A percentile compares a stretch with the other conserved stretches of the same genome.
These are phyloP conservation scores for Zaprionus africanus DNA, from an alignment of 1,140 invertebrate genomes.

Conservation along the genomic window DNA sequence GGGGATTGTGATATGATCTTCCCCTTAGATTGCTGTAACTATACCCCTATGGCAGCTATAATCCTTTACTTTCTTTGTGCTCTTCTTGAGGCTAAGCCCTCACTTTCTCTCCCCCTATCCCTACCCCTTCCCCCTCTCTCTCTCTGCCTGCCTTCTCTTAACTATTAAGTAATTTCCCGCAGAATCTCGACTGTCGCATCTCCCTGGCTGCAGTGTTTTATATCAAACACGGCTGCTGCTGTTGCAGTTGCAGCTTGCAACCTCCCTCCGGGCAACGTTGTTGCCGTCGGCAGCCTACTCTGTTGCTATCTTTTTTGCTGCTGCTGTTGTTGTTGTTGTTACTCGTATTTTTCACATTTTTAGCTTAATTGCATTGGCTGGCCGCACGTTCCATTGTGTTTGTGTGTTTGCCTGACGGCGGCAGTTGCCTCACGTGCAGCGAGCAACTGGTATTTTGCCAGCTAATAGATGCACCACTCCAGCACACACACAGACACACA, in stretches of 20 bases:
- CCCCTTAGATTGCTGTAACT: neutral
- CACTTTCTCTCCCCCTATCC: neutral
- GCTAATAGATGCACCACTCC: conserved; percentile 64
- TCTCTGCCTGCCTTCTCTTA: neutral
- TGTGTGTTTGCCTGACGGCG: conserved; percentile 60
- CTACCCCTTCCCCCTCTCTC: neutral
- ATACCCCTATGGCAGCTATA: neutral
- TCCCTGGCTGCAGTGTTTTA: neutral
- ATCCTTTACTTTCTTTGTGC: neutral
- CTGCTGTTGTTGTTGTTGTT: conserved; percentile 11
- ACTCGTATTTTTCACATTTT: conserved; percentile 76
- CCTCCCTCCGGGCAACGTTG: neutral
- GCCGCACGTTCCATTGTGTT: conserved; percentile 65
- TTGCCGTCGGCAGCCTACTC: conserved; percentile 8
- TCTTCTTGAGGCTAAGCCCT: no score
- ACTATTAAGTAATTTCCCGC: conserved; percentile 6
- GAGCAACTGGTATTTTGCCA: conserved; percentile 73
- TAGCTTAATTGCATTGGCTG: conserved; percentile 79
- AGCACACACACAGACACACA: conserved; percentile 36
- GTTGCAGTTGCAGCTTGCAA: conserved; percentile 18
- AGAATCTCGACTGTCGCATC: neutral
- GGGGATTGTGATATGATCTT: neutral
- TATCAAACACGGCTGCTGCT: conserved; percentile 22
- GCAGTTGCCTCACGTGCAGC: conserved; percentile 41
- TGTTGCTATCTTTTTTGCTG: neutral